Conservation (phyloP, 2,888 invertebrate genomes). For the Lissocephala sabroskyi region DNA sequence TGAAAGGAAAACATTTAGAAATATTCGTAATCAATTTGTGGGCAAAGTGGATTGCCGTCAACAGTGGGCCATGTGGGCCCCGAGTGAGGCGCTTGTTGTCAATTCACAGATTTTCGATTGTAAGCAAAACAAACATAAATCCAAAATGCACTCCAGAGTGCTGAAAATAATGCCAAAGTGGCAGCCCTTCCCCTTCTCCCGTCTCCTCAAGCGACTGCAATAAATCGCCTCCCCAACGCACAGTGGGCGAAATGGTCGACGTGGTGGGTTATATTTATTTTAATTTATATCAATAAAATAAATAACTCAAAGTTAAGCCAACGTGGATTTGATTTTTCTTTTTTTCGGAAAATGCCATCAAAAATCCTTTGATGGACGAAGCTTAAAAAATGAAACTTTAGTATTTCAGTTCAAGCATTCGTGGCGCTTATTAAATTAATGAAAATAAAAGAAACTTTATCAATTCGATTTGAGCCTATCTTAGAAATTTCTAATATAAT, state of each 20-base stretch:
- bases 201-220: not conserved
- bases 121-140: conserved; percentile 16
- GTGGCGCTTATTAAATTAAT: no score
- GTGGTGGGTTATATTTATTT: no score
- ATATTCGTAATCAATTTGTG: conserved; percentile 37
- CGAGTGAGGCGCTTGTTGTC: conserved; percentile 13
- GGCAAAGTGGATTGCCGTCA: not conserved
- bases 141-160: not conserved
- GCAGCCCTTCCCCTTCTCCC: not conserved
- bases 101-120: conserved; percentile 27
- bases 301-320: no score
- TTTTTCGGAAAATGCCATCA: no score
- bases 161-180: conserved; percentile 1
- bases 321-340: no score
- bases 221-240: not conserved
- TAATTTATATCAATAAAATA: no score
- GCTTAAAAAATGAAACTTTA: no score
- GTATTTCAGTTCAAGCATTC: no score
- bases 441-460: no score
- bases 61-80: not conserved
- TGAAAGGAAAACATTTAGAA: conserved; percentile 66
- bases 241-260: conserved; percentile 2
- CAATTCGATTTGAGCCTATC: no score
- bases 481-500: no score
- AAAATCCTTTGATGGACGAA: no score